A percentile compares a stretch with the other conserved stretches of the same genome.
phyloP scores from a whole-genome alignment of 2,113 vertebrate genomes.

The Heptranchias perlo region DNA sequence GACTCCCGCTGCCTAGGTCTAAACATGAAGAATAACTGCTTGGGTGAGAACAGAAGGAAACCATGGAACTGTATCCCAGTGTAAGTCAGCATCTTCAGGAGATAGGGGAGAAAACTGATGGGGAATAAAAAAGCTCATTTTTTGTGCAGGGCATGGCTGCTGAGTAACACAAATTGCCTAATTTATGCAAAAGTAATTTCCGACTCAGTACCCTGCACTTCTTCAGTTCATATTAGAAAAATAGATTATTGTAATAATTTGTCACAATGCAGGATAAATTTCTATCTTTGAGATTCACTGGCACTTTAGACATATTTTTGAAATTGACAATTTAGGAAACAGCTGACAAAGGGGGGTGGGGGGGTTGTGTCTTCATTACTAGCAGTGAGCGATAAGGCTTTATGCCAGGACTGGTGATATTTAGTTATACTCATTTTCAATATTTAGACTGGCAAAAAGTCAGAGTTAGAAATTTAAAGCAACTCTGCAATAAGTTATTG shows the following conservation, averaged over 20 bases:
- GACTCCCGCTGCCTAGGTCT: no score
- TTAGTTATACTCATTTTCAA: slow-evolving; percentile 25
- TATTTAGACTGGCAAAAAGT: slow-evolving; percentile 30
- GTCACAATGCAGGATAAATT: background rate
- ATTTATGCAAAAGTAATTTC: background rate
- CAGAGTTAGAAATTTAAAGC: slow-evolving; percentile 28
- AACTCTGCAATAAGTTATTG: slow-evolving; percentile 8
- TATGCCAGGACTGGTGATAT: background rate
- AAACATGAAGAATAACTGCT: no score
- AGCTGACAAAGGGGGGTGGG: background rate
- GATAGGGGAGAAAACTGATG: background rate
- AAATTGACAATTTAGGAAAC: background rate
- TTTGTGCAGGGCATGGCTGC: background rate
- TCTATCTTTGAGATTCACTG: background rate
- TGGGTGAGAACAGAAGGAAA: background rate
- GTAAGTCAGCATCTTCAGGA: background rate
- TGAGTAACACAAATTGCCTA: background rate
- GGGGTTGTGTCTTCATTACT: background rate
- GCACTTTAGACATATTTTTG: background rate
- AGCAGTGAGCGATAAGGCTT: background rate
- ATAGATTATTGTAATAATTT: background rate
- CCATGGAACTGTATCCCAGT: background rate
- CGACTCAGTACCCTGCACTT: background rate
- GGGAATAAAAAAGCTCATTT: background rate
- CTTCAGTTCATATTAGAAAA: background rate